Conservation (phyloP, 2,113 vertebrate species). For the Oxygymnocypris stewartii region DNA sequence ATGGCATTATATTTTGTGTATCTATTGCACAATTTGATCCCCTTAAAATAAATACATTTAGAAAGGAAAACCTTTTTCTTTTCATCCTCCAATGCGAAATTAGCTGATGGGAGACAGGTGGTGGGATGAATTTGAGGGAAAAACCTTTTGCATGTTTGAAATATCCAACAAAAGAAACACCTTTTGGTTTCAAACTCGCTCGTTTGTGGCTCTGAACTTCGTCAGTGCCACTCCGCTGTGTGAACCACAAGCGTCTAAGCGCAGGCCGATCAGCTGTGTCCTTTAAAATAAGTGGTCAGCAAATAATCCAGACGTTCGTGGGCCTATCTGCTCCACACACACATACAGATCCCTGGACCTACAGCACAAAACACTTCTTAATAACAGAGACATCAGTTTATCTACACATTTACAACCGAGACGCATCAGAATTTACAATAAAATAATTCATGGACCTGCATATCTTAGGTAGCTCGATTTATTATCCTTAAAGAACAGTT, state of each 20-base stretch:
- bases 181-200: slow-evolving; percentile 39
- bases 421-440: slow-evolving; percentile 34
- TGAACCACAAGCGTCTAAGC: background rate
- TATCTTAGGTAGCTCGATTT: slow-evolving; percentile 18
- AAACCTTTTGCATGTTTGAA: background rate
- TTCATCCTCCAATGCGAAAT: background rate
- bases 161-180: slow-evolving; percentile 22
- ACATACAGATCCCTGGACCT: slow-evolving; percentile 18
- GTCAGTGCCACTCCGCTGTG: background rate
- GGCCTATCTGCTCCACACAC: background rate
- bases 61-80: slow-evolving; percentile 29
- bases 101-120: background rate
- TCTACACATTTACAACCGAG: slow-evolving; percentile 49
- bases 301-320: slow-evolving; percentile 29
- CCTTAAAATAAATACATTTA: slow-evolving; percentile 46
- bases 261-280: slow-evolving; percentile 6
- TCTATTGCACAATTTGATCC: slow-evolving; percentile 58
- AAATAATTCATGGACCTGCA: slow-evolving; percentile 6
- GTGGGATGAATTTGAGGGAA: slow-evolving; percentile 17
- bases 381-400: slow-evolving; percentile 42
- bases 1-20: slow-evolving; percentile 36
- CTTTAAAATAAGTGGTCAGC: slow-evolving; percentile 13
- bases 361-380: slow-evolving; percentile 27
- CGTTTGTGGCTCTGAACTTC: background rate
- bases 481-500: slow-evolving; percentile 9